Evolutionary conservation across 2,797 vertebrate genomes (phyloP).

Genomic region (Danio tinwini): DNA sequence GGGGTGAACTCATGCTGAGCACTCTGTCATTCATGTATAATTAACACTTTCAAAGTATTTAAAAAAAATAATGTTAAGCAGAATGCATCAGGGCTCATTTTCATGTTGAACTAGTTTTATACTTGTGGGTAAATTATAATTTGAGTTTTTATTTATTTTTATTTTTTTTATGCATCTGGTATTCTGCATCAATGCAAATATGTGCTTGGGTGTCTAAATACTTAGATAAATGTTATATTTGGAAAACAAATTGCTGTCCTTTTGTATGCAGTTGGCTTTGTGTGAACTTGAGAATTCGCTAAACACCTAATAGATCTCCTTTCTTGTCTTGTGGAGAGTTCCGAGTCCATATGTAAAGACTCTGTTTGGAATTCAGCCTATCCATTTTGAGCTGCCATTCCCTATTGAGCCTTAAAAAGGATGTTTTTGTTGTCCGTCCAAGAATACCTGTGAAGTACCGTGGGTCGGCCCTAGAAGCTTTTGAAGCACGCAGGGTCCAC

Average conservation of each 20-base stretch:
- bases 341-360: constrained; percentile 26
- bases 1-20: no score
- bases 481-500: constrained; percentile 58
- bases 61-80: no score
- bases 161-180: no score
- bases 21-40: no score
- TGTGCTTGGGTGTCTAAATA: no score
- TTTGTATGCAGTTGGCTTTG: not conserved
- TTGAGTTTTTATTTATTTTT: no score
- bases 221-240: no score
- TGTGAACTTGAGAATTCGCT: constrained; percentile 9
- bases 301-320: constrained; percentile 42
- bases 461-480: constrained; percentile 54
- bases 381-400: constrained; percentile 48
- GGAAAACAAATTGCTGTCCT: not conserved
- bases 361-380: constrained; percentile 49
- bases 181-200: no score
- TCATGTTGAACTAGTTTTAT: no score
- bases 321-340: constrained; percentile 38
- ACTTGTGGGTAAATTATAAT: no score
- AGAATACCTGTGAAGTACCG: constrained; percentile 60
- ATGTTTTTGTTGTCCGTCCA: constrained; percentile 60
- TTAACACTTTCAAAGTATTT: not conserved
- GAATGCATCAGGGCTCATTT: no score
- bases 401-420: constrained; percentile 51